A percentile compares a stretch with the other conserved stretches of the same genome.
phyloP scores from a whole-genome alignment of 2,888 invertebrate species.

The Drosophila neotestacea region DNA sequence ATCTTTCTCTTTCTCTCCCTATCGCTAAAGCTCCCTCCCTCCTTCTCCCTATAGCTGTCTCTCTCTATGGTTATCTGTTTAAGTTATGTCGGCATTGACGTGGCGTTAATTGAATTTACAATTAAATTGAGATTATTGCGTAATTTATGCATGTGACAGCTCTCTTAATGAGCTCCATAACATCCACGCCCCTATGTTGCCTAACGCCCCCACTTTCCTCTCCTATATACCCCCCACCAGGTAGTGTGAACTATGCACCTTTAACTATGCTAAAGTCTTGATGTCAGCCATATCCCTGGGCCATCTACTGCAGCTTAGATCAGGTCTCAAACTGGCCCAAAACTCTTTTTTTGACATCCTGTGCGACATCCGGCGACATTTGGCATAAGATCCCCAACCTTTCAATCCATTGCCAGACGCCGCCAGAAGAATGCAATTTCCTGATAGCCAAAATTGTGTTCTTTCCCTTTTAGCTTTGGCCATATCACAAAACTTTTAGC shows the following conservation, averaged over 20 bases:
- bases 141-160: constrained; percentile 64
- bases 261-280: constrained; percentile 2
- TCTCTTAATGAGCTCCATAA: constrained; percentile 55
- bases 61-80: background rate
- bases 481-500: constrained; percentile 37
- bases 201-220: too few relatives aligned
- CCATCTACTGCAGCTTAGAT: constrained; percentile 7
- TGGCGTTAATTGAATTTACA: constrained; percentile 70
- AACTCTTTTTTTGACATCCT: constrained; percentile 24
- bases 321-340: constrained; percentile 19
- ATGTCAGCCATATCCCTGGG: background rate
- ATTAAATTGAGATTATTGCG: constrained; percentile 69
- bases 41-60: background rate
- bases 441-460: constrained; percentile 53
- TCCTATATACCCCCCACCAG: background rate
- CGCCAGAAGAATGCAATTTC: constrained; percentile 74
- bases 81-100: constrained; percentile 42
- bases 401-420: constrained; percentile 22
- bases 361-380: constrained; percentile 57
- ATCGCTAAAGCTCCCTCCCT: background rate
- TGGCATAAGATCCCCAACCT: constrained; percentile 34
- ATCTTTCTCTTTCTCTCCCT: background rate
- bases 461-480: constrained; percentile 21
- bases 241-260: constrained; percentile 20
- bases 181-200: background rate